phyloP scores from a whole-genome alignment of 2,113 vertebrate species.

The Gymnogyps californianus region DNA sequence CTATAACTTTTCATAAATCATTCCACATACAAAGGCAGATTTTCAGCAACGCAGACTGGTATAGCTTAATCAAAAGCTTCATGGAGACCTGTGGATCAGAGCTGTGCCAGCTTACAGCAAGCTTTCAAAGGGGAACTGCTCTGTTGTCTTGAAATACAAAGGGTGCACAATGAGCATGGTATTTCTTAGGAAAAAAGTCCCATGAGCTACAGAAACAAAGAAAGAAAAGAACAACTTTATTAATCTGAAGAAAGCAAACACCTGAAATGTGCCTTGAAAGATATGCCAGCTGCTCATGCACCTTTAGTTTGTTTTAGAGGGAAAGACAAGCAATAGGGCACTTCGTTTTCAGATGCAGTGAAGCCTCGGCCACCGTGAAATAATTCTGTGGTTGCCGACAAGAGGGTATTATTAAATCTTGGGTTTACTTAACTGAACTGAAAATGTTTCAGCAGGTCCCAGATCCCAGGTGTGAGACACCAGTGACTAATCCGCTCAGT shows the following conservation, averaged over 20 bases:
- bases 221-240: neutral
- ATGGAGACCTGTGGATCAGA: neutral
- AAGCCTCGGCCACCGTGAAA: neutral
- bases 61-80: neutral
- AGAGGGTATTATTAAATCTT: neutral
- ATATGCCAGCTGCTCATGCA: neutral
- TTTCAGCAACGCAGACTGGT: neutral
- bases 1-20: neutral
- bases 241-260: neutral
- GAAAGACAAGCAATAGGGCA: neutral
- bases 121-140: neutral
- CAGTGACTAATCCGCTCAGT: neutral
- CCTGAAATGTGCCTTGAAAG: neutral
- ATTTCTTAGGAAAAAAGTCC: neutral
- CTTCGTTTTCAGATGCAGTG: neutral
- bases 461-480: neutral
- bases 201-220: neutral
- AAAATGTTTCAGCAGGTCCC: neutral
- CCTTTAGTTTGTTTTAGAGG: neutral
- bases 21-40: neutral
- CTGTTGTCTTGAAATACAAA: neutral
- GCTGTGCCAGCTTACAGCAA: neutral
- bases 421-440: neutral
- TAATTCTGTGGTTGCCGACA: neutral
- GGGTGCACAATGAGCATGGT: neutral